Evolutionary conservation across 2,113 vertebrate species (phyloP), one percentile per base, ranked within the genome.

Genomic region (Silurus glanis): DNA sequence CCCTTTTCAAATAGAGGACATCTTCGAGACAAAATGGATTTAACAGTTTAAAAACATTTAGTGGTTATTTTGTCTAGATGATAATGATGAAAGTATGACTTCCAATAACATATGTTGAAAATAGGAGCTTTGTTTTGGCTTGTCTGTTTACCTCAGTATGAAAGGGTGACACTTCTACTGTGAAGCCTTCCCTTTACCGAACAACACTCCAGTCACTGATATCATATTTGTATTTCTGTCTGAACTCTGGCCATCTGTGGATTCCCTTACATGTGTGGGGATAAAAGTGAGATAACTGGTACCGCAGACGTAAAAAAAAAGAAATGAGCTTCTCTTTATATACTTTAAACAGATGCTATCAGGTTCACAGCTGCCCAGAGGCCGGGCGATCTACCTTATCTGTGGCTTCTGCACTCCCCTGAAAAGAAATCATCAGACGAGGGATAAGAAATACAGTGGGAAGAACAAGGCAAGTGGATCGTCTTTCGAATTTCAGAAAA

Each of bases 271-370:
- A 89, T 88, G 89, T 89, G 90, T 72, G 78, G 88, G 37, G 89
- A 91, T 87, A 91, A 90, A 88, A 89, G 89, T 83, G 89, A 91
- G 92, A 93, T 90, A 91, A 91, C 87, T 89, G 86, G 90, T 28
- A n/a, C 90, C 90, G 81, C 91, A 92, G 92, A 92, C 90, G 90
- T 88, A 82, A 89, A 91, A 89, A 89, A 66, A 80, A 88, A 90
- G 88, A 89, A 91, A 85, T 83, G 82, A 85, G 88, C 66, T 92
- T 83, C 85, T 91, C 88, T 87, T 88, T 87, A 85, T 88, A 90
- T 89, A 85, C 87, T 92, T 93, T 90, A 93, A 94, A 93, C 93
- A 95, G 93, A 94, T 94, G 93, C 91, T 93, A 92, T 95, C 92
- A 81, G 90, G 88, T 92, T 92, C 90, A 85, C 91, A 93, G 91